phyloP scores from a whole-genome alignment of 2,113 vertebrate species.

The Rhagologus leucostigma region DNA sequence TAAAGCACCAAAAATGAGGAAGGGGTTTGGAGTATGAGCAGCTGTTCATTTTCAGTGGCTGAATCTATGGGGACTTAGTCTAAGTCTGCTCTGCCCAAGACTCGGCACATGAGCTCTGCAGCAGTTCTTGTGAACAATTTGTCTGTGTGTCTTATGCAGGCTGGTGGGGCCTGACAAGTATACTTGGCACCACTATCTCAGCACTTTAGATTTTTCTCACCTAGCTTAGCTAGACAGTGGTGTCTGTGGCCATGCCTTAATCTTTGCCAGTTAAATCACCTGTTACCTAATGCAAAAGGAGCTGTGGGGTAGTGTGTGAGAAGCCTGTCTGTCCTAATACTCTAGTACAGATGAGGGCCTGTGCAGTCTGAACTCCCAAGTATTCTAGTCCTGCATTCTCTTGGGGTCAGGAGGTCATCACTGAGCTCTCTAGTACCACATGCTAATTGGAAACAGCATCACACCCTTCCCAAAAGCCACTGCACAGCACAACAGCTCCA shows the following conservation, averaged over 20 bases:
- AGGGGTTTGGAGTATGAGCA: not conserved
- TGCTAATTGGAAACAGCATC: not conserved
- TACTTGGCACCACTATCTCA: not conserved
- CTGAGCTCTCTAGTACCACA: not conserved
- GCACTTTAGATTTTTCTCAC: not conserved
- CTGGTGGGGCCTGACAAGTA: not conserved
- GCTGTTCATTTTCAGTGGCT: not conserved
- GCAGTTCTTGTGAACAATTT: not conserved
- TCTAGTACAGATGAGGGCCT: not conserved
- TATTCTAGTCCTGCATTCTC: not conserved
- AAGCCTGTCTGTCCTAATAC: not conserved
- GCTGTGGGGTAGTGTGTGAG: rapidly evolving
- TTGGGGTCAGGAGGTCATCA: not conserved
- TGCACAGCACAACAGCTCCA: not conserved
- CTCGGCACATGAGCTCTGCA: not conserved
- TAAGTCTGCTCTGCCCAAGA: not conserved
- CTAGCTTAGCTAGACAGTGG: not conserved
- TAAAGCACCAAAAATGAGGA: not conserved
- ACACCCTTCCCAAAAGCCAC: not conserved
- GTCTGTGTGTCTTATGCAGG: not conserved
- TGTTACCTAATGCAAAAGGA: not conserved
- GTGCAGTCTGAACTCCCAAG: not conserved
- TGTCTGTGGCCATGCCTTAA: not conserved
- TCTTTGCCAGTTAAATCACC: not conserved
- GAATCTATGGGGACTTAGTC: not conserved